These are phyloP conservation scores for Linurgus olivaceus DNA, from an alignment of 2,797 vertebrate genomes.

Conservation along the genomic window DNA sequence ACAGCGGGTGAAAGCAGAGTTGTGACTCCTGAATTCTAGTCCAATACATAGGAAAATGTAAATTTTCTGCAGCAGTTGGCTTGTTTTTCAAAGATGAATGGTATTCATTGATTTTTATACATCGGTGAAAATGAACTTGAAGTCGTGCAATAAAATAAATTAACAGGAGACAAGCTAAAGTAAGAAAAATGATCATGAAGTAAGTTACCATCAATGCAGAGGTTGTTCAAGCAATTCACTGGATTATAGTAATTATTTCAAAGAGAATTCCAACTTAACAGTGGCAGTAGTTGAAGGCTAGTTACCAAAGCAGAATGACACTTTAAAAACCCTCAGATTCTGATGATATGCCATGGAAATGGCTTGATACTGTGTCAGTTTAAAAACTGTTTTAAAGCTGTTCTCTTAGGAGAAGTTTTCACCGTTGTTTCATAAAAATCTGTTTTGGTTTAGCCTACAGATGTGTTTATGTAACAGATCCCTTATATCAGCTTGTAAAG, in stretches of 20 bases:
- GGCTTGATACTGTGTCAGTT: neutral
- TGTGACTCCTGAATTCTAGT: neutral
- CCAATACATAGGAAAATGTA: neutral
- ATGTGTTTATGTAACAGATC: slow-evolving; percentile 39
- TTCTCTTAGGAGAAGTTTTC: neutral
- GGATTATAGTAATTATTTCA: neutral
- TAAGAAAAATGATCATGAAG: neutral
- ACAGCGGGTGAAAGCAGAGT: neutral
- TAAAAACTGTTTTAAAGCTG: neutral
- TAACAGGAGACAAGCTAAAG: neutral
- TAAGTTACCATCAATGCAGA: neutral
- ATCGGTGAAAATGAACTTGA: neutral
- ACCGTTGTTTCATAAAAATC: neutral
- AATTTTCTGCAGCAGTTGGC: neutral
- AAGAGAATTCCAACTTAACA: neutral
- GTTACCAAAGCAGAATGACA: neutral
- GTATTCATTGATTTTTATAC: neutral
- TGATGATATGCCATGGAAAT: neutral
- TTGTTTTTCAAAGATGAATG: neutral
- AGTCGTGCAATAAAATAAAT: neutral
- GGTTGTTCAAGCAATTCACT: neutral
- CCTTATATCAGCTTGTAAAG: slow-evolving; percentile 30
- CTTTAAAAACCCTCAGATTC: neutral
- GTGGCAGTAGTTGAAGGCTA: neutral
- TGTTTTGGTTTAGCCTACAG: slow-evolving; percentile 39